A percentile compares a stretch with the other conserved stretches of the same genome.
phyloP scores from a whole-genome alignment of 2,888 invertebrate genomes.

The Temnothorax ravouxi region DNA sequence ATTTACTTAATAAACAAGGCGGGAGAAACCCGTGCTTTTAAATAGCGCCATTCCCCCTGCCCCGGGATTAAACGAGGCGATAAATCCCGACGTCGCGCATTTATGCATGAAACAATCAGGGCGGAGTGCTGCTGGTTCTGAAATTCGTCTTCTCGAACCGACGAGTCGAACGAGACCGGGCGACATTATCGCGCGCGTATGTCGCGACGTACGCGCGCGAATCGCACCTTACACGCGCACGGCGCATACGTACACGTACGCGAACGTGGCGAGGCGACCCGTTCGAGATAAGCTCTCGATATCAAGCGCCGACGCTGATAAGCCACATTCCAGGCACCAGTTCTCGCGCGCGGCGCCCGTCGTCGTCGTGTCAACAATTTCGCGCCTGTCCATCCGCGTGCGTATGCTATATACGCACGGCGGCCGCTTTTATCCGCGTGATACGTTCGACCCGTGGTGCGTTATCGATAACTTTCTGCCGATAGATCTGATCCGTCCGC shows the following conservation, averaged over 20 bases:
- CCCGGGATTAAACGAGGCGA: constrained; percentile 12
- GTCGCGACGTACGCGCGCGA: background rate
- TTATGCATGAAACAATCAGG: constrained; percentile 45
- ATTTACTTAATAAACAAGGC: background rate
- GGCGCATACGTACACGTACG: background rate
- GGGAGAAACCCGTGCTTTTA: background rate
- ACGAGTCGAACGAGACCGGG: background rate
- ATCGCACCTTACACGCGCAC: background rate
- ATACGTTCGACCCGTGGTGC: constrained; percentile 57
- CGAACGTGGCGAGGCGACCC: constrained; percentile 6
- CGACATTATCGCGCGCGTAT: constrained; percentile 11
- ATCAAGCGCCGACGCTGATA: constrained; percentile 79
- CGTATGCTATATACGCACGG: no score
- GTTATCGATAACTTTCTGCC: constrained; percentile 27
- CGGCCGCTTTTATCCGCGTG: constrained; percentile 38
- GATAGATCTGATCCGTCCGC: constrained; percentile 23
- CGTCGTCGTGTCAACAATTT: constrained; percentile 77
- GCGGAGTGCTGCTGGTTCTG: constrained; percentile 7
- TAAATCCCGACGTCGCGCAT: constrained; percentile 25
- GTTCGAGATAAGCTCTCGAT: constrained; percentile 75
- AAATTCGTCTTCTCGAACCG: constrained; percentile 13
- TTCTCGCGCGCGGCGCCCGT: constrained; percentile 76
- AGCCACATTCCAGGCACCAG: constrained; percentile 81
- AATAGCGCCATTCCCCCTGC: background rate
- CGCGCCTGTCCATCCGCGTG: constrained; percentile 59